Evolutionary conservation across 2,113 vertebrate species (phyloP).

Genomic region (Mixornis gularis): DNA sequence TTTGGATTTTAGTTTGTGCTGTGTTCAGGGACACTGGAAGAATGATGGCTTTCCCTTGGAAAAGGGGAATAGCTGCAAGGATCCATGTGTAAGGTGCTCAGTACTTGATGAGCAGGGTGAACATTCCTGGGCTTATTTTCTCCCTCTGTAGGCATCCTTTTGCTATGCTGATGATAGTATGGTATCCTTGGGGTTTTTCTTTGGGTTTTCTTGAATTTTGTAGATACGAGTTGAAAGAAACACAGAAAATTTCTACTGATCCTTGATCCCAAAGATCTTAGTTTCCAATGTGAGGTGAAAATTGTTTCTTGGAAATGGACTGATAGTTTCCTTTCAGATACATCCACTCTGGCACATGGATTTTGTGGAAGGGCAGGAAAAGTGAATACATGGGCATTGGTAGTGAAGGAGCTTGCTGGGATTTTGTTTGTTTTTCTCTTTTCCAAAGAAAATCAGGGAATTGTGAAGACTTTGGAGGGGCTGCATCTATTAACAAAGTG

Average conservation of each 20-base stretch:
- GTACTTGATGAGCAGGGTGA: not conserved
- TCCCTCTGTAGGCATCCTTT: not conserved
- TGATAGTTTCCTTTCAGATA: not conserved
- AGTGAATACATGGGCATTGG: not conserved
- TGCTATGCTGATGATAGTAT: not conserved
- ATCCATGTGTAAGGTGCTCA: accelerated
- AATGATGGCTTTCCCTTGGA: not conserved
- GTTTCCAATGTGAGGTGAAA: not conserved
- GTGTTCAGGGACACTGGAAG: not conserved
- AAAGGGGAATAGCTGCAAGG: accelerated
- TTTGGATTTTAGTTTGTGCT: not conserved
- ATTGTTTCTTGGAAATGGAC: not conserved
- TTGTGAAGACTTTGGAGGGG: not conserved
- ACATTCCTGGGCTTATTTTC: not conserved
- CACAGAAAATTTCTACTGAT: not conserved
- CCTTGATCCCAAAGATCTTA: not conserved
- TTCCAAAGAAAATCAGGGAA: not conserved
- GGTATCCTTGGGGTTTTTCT: not conserved
- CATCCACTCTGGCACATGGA: not conserved
- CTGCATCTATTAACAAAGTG: not conserved
- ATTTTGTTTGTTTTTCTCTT: not conserved
- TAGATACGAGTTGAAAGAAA: not conserved
- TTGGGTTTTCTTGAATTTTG: not conserved
- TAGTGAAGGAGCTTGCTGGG: not conserved
- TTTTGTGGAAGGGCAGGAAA: not conserved